Evolutionary conservation across 2,113 vertebrate genomes (phyloP).

Genomic region (Crotalus tigris): DNA sequence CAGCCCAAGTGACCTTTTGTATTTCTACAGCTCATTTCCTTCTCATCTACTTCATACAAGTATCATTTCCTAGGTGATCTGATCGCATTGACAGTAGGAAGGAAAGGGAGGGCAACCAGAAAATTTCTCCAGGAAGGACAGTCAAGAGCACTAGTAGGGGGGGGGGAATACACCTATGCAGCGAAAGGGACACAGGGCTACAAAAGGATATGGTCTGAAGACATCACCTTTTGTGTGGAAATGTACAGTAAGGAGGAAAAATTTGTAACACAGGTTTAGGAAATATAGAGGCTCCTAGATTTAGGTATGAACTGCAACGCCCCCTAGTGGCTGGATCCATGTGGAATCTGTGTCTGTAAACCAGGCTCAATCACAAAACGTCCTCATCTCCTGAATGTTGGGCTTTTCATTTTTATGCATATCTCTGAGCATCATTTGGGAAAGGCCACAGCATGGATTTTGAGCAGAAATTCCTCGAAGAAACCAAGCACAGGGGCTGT

Average conservation of each 20-base stretch:
- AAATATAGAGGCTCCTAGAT: not conserved
- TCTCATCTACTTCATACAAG: not conserved
- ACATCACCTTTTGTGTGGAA: not conserved
- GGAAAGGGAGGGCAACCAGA: not conserved
- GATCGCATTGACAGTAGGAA: not conserved
- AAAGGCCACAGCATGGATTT: not conserved
- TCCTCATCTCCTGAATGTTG: not conserved
- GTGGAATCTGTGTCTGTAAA: not conserved
- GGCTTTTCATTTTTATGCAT: not conserved
- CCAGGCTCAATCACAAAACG: not conserved
- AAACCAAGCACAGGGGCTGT: not conserved
- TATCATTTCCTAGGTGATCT: not conserved
- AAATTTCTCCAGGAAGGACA: not conserved
- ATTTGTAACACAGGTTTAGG: not conserved
- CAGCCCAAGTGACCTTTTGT: not conserved
- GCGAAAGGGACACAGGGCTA: not conserved
- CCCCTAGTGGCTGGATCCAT: not conserved
- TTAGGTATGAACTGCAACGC: constrained; percentile 1
- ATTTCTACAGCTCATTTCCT: constrained; percentile 18
- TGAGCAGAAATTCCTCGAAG: too few species aligned
- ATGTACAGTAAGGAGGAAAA: not conserved
- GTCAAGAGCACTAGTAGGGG: not conserved
- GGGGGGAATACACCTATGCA: not conserved
- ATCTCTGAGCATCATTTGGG: not conserved
- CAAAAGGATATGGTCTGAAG: not conserved